Conservation (phyloP, 2,113 vertebrate genomes). For the Cephalophus harveyi region DNA sequence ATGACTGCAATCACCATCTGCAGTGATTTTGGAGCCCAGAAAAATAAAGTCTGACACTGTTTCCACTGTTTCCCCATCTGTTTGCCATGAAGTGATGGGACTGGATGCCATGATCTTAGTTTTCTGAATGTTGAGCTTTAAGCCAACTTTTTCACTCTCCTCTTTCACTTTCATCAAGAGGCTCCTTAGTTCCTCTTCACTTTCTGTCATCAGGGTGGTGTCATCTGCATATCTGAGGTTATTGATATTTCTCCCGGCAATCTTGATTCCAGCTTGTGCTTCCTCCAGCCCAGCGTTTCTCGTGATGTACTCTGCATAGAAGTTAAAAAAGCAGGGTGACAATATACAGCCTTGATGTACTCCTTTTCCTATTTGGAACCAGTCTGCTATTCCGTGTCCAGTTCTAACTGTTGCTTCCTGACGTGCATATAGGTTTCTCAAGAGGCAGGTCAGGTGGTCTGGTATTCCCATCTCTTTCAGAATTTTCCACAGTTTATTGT, state of each 20-base stretch:
- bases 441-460: neutral
- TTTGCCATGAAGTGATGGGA: neutral
- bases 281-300: neutral
- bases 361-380: neutral
- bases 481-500: neutral
- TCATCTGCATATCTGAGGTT: neutral
- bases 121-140: neutral
- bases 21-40: neutral
- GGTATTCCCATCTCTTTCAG: neutral
- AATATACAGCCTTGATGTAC: neutral
- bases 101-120: neutral
- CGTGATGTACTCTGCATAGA: neutral
- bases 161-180: neutral
- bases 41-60: neutral
- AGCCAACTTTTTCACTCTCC: neutral
- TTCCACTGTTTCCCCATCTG: neutral
- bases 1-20: neutral
- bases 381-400: neutral
- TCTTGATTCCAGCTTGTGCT: neutral
- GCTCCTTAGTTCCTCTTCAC: neutral
- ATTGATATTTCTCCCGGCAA: neutral
- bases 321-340: neutral
- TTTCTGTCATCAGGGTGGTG: neutral
- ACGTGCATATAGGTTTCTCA: neutral
- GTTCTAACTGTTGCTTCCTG: neutral